Evolutionary conservation across 2,888 invertebrate genomes (phyloP), one percentile per base, ranked within the genome.

Genomic region (Tetheella fluctuosa): DNA sequence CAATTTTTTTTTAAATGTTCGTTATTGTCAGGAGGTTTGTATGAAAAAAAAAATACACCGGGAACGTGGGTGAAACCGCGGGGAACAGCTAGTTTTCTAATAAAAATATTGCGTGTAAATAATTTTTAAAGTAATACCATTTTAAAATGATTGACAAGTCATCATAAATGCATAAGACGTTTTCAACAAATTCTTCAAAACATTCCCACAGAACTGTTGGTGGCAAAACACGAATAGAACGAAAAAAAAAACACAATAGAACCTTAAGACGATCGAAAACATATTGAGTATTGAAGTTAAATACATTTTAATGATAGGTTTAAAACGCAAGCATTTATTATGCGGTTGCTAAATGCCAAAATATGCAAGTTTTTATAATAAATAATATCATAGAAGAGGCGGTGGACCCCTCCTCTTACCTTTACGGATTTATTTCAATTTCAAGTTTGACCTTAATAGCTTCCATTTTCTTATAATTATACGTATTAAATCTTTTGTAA

Each of bases 281-380:
- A 74, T 84, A 89, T 88, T 84, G 81, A 80, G 72, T 77, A 80
- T 84, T 79, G 68, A 69, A 66, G 65, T 81, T 77, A 86, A 90
- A 91, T 90, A 86, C 70, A 52, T 65, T 88, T 87, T 92, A 92
- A 92, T 92, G 90, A 83, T 79, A 74, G 76, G 77, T 77, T 34
- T 83, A 63, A 69, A 64, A 64, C 61, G 60, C 62, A 85, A 78
- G 84, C 81, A 73, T 66, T 77, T 80, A 90, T 91, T 91, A 90
- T 84, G 85, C 65, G 89, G 91, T 91, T 86, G 90, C 89, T 72
- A 82, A 87, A 84, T 69, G 86, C 84, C 86, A 88, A 88, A 89
- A 89, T 90, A 88, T 70, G 76, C 79, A 76, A 63, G 64, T 68
- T 80, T 83, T 84, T 82, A 80, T 79, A 60, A 59, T 69, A 68